Evolutionary conservation across 1,140 invertebrate species (phyloP).

Genomic region (Trachymyrmex cornetzi): DNA sequence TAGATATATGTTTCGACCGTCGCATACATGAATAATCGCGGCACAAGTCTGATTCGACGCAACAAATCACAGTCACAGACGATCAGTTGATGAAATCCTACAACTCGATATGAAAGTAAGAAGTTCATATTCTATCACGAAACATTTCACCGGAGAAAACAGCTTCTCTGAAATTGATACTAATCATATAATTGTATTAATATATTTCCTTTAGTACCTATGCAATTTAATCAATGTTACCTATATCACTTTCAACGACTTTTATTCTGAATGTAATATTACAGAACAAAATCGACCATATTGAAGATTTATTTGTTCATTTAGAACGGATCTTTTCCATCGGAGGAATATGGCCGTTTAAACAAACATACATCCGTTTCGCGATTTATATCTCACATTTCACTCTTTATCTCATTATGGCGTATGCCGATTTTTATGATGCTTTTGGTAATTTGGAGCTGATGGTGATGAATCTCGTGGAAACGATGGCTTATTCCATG

Average conservation of each 20-base stretch:
- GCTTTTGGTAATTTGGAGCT: slow-evolving; percentile 66
- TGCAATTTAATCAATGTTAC: background rate
- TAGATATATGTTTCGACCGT: background rate
- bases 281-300: background rate
- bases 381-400: slow-evolving; percentile 66
- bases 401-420: slow-evolving; percentile 63
- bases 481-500: slow-evolving; percentile 70
- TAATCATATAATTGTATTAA: background rate
- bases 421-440: slow-evolving; percentile 62
- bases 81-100: background rate
- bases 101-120: slow-evolving; percentile 18
- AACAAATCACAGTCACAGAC: background rate
- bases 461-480: slow-evolving; percentile 71
- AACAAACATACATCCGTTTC: slow-evolving; percentile 67
- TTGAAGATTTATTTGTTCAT: slow-evolving; percentile 56
- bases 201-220: background rate
- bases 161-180: background rate
- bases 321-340: slow-evolving; percentile 71
- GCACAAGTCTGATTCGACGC: background rate
- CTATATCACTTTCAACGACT: background rate
- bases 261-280: background rate
- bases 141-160: background rate
- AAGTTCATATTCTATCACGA: background rate
- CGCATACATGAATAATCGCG: background rate
- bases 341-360: slow-evolving; percentile 72